Conservation (phyloP, 2,113 vertebrate species). For the Petromus typicus region DNA sequence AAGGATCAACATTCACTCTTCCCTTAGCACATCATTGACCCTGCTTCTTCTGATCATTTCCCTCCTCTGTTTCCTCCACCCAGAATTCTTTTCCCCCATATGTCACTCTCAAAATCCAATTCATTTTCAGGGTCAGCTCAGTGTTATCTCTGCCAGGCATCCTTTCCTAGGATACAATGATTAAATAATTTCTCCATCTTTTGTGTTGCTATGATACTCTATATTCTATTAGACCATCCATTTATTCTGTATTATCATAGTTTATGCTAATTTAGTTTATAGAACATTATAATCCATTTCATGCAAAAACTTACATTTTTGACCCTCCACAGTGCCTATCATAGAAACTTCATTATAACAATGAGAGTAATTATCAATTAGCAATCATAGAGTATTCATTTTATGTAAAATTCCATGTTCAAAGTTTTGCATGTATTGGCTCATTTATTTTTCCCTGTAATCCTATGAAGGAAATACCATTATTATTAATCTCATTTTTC, state of each 20-base stretch:
- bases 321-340: constrained; percentile 13
- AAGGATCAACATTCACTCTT: not conserved
- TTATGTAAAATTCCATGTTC: not conserved
- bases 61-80: not conserved
- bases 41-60: not conserved
- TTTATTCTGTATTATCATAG: not conserved
- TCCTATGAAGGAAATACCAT: constrained; percentile 19
- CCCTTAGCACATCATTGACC: not conserved
- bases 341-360: constrained; percentile 43
- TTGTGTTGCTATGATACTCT: not conserved
- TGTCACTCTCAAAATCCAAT: not conserved
- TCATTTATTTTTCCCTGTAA: constrained; percentile 51
- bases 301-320: constrained; percentile 55
- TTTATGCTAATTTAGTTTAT: constrained; percentile 26
- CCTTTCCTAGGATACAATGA: not conserved
- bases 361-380: constrained; percentile 47
- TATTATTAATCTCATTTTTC: constrained; percentile 45
- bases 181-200: constrained; percentile 16
- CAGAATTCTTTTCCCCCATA: not conserved
- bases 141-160: not conserved
- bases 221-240: not conserved
- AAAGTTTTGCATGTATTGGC: constrained; percentile 43
- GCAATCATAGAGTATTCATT: constrained; percentile 42
- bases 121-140: not conserved
- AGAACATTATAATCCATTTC: constrained; percentile 27